Evolutionary conservation across 1,140 invertebrate species (phyloP).

Genomic region (Drosophila willistoni): DNA sequence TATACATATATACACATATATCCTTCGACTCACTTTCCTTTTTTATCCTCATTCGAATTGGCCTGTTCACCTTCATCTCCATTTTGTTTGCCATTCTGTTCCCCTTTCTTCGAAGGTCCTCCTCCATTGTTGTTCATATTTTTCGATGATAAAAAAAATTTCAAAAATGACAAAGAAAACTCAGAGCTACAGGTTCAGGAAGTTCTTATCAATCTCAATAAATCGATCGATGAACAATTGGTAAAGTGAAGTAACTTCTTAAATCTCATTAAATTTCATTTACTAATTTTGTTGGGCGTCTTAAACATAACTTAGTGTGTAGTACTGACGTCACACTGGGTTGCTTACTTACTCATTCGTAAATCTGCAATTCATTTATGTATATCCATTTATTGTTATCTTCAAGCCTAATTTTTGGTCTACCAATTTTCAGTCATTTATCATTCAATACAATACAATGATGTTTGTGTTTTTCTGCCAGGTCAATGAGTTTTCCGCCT

Average conservation of each 20-base stretch:
- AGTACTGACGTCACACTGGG: no score
- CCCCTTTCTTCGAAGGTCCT: background rate
- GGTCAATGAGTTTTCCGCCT: background rate
- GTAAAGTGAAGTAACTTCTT: no score
- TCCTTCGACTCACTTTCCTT: background rate
- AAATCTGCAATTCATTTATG: conserved; percentile 1
- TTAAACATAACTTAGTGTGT: no score
- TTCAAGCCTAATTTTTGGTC: background rate
- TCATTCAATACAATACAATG: background rate
- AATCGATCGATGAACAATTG: no score
- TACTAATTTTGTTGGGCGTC: no score
- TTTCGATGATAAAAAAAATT: background rate
- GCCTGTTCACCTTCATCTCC: background rate
- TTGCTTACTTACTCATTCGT: no score
- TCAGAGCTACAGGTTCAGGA: background rate
- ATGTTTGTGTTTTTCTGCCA: conserved; percentile 1
- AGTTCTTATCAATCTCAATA: background rate
- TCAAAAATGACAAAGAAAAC: background rate
- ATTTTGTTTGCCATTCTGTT: background rate
- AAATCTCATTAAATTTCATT: no score
- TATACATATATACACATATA: no score
- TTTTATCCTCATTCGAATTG: background rate
- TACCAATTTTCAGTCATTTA: background rate
- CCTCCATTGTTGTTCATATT: background rate
- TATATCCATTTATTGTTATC: background rate